Evolutionary conservation across 2,888 invertebrate genomes (phyloP), one percentile per base, ranked within the genome.

Genomic region (Kuschelorhynchus macadamiae): DNA sequence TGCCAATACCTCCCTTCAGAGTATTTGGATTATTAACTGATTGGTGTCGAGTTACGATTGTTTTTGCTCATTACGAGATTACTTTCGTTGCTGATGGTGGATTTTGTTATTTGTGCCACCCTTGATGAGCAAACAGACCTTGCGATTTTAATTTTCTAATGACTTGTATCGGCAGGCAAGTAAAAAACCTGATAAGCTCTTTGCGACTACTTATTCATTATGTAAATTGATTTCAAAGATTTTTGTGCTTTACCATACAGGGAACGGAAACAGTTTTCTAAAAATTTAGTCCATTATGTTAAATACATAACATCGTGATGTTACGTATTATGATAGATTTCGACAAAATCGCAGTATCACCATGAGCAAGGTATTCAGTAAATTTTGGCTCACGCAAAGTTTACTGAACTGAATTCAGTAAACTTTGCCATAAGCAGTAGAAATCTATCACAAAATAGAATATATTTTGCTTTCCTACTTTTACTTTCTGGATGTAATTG

Each of bases 51-150:
- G 62, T 70, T 70, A 59, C 70, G 61, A 65, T 68, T 68, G 59
- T 63, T 68, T 68, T 68, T 66, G 66, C 57, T 66, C 70, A 70
- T 70, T 70, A 66, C 63, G 53, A 44, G 69, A 69, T 69, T 69
- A 61, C 69, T 61, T 69, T 60, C 41, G 55, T 47, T 46, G 42
- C 7, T 30, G 50, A 30, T 21, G 62, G 46, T 53, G 30, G 52
- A 30, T 25, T 61, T 62, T 62, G 50, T 32, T 41, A 50, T 33
- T 61, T 50, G 47, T 46, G 33, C 42, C 18, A 32, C 44, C 42
- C 59, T 44, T 55, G 50, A 50, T 53, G 67, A 52, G 33, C 61
- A 55, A 67, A 67, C 55, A 61, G 49, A 56, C 39, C 49, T 55
- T 47, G 63, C 60, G 67, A 67, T 67, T 67, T 67, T 67, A 67